Base-by-base conservation (phyloP, 2,888 invertebrate species). In the Argyra leucocephala region DNA sequence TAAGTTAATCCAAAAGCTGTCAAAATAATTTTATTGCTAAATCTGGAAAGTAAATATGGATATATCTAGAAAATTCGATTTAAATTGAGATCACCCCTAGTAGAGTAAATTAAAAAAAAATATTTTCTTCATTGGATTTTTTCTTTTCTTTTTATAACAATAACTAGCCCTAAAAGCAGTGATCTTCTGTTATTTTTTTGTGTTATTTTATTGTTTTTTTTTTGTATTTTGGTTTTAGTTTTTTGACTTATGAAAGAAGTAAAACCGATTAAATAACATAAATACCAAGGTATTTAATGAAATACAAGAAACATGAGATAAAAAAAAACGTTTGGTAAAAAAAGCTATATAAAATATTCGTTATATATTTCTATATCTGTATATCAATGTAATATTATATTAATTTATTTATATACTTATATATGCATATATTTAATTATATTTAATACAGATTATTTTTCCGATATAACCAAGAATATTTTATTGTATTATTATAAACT, bases 241-340 rank as follows among this genome's bases (percentile, higher is more conserved):
- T 48, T 48, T 48, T 48, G 48, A 48, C 48, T 48, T 48, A 48
- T 48, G 9, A 48, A 48, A 48, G 48, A 31, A 48, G 48, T 48
- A 48, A 48, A 48, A 48, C 48, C 48, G 48, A 48, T 48, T 48
- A 48, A 48, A 48, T 48, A 48, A 48, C 48, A 48, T 48, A 48
- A 48, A 48, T 48, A 48, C 48, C 48, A 48, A 48, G 48, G 48
- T 48, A 48, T 48, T 48, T 48, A 48, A 48, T 48, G 48, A 48
- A 48, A 48, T 48, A 48, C 48, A 48, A 18, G 18, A 48, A 48
- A 48, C 48, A 48, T 48, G 48, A 48, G 48, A 48, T 48, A 48
- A 48, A 48, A 48, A 48, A 48, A 18, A 48, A 48, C 48, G 12
- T 48, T 48, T 48, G 7, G 48, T 6, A 48, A 48, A 48, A n/a